A percentile compares a stretch with the other conserved stretches of the same genome.
These are phyloP conservation scores for Drosophila aff. DNA, from an alignment of 1,140 invertebrate genomes.

Conservation along the genomic window DNA sequence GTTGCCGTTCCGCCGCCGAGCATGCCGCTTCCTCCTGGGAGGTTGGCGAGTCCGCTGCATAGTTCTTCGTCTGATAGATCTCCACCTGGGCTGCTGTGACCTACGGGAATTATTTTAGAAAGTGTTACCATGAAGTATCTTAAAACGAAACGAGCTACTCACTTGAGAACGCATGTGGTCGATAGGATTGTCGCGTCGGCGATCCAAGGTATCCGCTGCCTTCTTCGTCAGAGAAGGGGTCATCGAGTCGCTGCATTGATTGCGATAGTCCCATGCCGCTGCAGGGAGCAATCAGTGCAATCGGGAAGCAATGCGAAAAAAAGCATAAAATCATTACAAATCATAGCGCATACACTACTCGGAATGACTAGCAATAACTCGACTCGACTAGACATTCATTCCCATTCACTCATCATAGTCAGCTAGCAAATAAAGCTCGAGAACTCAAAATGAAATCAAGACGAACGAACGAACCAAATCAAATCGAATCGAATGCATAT, in stretches of 20 bases:
- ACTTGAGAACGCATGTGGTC: constrained; percentile 85
- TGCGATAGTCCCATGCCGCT: constrained; percentile 85
- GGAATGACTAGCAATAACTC: constrained; percentile 47
- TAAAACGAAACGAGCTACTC: constrained; percentile 10
- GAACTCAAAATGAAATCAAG: constrained; percentile 43
- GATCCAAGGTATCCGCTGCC: constrained; percentile 85
- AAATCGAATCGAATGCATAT: constrained; percentile 55
- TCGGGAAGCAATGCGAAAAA: constrained; percentile 26
- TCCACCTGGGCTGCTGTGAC: constrained; percentile 86
- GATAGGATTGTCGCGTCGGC: constrained; percentile 85
- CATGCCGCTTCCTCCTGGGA: constrained; percentile 76
- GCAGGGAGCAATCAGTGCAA: constrained; percentile 48
- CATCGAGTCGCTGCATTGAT: constrained; percentile 85
- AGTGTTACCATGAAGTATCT: too few species aligned
- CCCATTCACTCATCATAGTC: constrained; percentile 32
- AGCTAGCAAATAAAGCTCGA: constrained; percentile 50
- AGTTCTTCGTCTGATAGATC: constrained; percentile 89
- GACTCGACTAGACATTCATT: constrained; percentile 64
- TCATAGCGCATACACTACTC: constrained; percentile 22
- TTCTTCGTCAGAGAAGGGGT: constrained; percentile 85
- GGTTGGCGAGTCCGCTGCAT: constrained; percentile 87
- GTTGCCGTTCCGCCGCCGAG: constrained; percentile 83
- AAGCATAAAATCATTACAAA: constrained; percentile 40
- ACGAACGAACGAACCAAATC: constrained; percentile 51
- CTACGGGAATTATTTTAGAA: constrained; percentile 22